Evolutionary conservation across 2,797 vertebrate species (phyloP), one percentile per base, ranked within the genome.

Genomic region (Clarias laeviceps): DNA sequence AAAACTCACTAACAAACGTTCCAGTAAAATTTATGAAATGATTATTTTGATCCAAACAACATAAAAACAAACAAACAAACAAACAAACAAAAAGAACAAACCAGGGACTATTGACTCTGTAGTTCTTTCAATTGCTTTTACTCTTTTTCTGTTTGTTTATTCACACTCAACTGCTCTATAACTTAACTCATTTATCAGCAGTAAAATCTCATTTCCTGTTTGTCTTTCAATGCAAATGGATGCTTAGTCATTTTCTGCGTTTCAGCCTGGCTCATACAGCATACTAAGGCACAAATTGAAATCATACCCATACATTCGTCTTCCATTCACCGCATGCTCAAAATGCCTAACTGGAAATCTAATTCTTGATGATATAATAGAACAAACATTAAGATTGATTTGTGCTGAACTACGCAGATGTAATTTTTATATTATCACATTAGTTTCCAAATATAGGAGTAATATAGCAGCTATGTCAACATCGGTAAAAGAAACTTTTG

Each of bases 221-320:
- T 87, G 91, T 90, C 90, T 92, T 91, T 74, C 22, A 91, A 88
- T 93, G 92, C 90, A 93, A 93, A 93, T 93, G 88, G 92, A 92
- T 87, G 87, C 45, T 9, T 11, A 76, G 57, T 64, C 8, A 3
- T 62, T 87, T 85, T 72, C 74, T 79, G 73, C n/a, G 64, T 65
- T 57, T 89, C 80, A 81, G 81, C 70, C 84, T 84, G 64, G 27
- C 80, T 88, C 81, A 78, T 65, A 86, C 72, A 64, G 27, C 20
- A 27, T 50, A 74, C 37, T 34, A 74, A 56, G 66, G 62, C 83
- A 84, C 72, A 84, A 88, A 87, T 84, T 86, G 57, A 88, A 87
- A 84, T 86, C 32, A 78, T 78, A 72, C 59, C 78, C 59, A 82
- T 78, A 80, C 82, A 89, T 90, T 90, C 88, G 65, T 87, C 84